These are phyloP conservation scores for Chinchilla lanigera DNA, from an alignment of 2,113 vertebrate genomes.

Conservation along the genomic window DNA sequence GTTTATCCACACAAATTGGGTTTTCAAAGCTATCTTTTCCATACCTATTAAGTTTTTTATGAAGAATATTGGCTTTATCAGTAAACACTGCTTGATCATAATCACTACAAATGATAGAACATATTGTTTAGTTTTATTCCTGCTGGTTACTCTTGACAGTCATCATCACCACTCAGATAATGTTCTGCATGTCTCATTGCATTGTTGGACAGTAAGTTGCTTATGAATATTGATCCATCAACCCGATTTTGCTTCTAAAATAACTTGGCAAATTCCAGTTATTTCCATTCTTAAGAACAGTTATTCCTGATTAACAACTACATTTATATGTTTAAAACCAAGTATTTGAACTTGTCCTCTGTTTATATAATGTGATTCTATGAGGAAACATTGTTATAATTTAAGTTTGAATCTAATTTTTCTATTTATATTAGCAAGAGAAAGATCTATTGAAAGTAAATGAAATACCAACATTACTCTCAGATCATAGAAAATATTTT, in stretches of 20 bases:
- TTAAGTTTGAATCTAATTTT: slow-evolving; percentile 38
- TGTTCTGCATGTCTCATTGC: background rate
- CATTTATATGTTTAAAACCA: background rate
- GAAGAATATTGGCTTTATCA: background rate
- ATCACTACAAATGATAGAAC: background rate
- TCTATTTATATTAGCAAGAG: background rate
- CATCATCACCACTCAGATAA: background rate
- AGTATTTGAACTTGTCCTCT: background rate
- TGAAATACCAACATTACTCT: background rate
- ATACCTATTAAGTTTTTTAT: background rate
- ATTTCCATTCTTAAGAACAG: background rate
- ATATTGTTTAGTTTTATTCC: background rate
- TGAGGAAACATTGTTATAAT: background rate
- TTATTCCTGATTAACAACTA: background rate
- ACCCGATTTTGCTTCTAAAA: background rate
- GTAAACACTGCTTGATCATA: background rate
- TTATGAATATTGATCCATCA: background rate
- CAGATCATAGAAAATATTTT: background rate
- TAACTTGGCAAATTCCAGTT: background rate
- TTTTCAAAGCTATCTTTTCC: background rate
- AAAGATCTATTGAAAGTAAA: background rate
- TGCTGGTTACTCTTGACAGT: background rate
- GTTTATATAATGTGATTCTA: background rate
- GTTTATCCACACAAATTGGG: background rate
- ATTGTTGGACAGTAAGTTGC: background rate